Evolutionary conservation across 2,888 invertebrate species (phyloP).

Genomic region (Abrostola triplasia): DNA sequence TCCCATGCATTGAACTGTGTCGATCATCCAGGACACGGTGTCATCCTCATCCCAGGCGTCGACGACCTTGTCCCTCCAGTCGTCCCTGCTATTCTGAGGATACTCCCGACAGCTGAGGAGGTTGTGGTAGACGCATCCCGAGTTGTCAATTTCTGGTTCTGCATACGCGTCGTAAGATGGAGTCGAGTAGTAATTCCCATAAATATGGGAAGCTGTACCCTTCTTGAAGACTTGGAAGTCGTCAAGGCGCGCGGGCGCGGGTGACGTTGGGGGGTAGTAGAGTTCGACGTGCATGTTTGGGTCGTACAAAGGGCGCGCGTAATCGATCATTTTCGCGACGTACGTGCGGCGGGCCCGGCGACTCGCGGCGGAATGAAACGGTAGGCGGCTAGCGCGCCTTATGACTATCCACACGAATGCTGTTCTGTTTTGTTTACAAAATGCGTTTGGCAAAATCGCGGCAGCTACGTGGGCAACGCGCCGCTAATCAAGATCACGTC

Average conservation of each 20-base stretch:
- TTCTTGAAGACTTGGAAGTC: constrained; percentile 85
- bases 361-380: constrained; percentile 73
- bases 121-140: constrained; percentile 79
- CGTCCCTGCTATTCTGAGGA: constrained; percentile 71
- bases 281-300: constrained; percentile 80
- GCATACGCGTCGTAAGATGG: constrained; percentile 75
- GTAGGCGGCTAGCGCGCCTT: constrained; percentile 62
- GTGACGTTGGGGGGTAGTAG: constrained; percentile 73
- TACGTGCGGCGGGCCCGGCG: constrained; percentile 70
- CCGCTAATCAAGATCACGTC: constrained; percentile 49
- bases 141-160: constrained; percentile 77
- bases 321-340: constrained; percentile 78
- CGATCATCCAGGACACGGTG: constrained; percentile 87
- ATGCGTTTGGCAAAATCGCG: constrained; percentile 51
- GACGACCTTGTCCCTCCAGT: constrained; percentile 87
- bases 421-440: constrained; percentile 78
- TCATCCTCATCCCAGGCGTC: constrained; percentile 88
- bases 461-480: constrained; percentile 42
- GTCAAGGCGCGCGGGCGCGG: constrained; percentile 82
- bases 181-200: constrained; percentile 79
- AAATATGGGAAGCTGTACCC: constrained; percentile 75
- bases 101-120: constrained; percentile 77
- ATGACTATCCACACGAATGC: constrained; percentile 69
- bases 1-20: constrained; percentile 74
- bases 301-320: constrained; percentile 82